These are phyloP conservation scores for Cephus cinctus DNA, from an alignment of 1,140 invertebrate genomes.

Conservation along the genomic window DNA sequence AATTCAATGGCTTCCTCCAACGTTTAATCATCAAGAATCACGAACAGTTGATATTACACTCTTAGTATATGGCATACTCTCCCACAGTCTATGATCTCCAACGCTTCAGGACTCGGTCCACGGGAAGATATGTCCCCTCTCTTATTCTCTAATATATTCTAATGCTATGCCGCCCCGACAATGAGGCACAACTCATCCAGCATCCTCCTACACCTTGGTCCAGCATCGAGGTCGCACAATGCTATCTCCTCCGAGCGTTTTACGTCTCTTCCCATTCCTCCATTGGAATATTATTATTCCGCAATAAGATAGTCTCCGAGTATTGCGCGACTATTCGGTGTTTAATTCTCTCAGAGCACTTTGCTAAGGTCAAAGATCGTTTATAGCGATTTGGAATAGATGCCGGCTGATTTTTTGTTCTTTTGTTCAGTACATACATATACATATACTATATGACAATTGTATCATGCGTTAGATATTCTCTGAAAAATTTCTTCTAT, in stretches of 20 bases:
- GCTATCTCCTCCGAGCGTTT: slow-evolving; percentile 10
- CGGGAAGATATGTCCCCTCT: slow-evolving; percentile 7
- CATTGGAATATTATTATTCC: slow-evolving; percentile 2
- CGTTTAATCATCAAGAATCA: slow-evolving; percentile 45
- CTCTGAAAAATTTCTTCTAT: too few relatives aligned
- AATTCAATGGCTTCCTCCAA: slow-evolving; percentile 35
- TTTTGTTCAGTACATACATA: too few relatives aligned
- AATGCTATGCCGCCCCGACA: slow-evolving; percentile 50
- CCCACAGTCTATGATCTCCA: slow-evolving; percentile 15
- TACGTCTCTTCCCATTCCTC: slow-evolving; percentile 10
- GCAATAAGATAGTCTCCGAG: background rate
- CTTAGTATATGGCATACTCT: slow-evolving; percentile 24
- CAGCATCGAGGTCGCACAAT: slow-evolving; percentile 9
- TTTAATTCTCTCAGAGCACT: too few relatives aligned
- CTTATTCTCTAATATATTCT: slow-evolving; percentile 41
- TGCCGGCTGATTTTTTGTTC: too few relatives aligned
- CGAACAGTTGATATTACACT: background rate
- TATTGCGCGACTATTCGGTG: too few relatives aligned
- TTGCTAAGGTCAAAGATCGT: too few relatives aligned
- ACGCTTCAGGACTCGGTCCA: slow-evolving; percentile 15
- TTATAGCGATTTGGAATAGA: too few relatives aligned
- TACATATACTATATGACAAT: too few relatives aligned
- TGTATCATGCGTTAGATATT: too few relatives aligned
- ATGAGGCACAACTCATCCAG: slow-evolving; percentile 46
- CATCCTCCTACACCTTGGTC: slow-evolving; percentile 37